Conservation (phyloP, 2,797 vertebrate species). For the Menidia menidia region DNA sequence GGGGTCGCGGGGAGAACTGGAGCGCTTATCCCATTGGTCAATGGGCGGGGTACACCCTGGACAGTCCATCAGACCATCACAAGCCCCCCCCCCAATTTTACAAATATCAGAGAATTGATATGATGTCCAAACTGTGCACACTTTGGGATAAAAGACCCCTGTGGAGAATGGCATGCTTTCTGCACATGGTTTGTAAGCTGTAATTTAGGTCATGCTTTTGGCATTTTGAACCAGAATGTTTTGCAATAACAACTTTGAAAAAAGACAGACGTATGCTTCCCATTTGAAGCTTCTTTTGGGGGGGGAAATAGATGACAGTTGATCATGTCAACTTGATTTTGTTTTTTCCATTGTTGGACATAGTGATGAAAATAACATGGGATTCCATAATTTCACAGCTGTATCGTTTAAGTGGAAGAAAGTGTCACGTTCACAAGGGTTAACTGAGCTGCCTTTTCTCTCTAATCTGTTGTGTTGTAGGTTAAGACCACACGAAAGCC, state of each 20-base stretch:
- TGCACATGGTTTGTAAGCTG: conserved; percentile 52
- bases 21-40: too few species aligned
- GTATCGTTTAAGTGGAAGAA: neutral
- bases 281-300: conserved; percentile 37
- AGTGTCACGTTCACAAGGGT: neutral
- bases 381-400: neutral
- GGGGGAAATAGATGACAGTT: neutral
- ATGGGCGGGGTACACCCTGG: too few species aligned
- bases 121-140: conserved; percentile 14
- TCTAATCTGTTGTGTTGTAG: conserved; percentile 27
- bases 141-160: conserved; percentile 29
- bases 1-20: too few species aligned
- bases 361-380: neutral
- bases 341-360: neutral
- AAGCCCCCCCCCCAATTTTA: neutral
- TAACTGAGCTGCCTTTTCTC: conserved; percentile 19
- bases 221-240: conserved; percentile 39
- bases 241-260: neutral
- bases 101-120: conserved; percentile 1
- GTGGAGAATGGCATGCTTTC: conserved; percentile 32
- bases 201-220: conserved; percentile 70
- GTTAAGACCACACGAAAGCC: conserved; percentile 33
- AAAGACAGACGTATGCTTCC: conserved; percentile 46
- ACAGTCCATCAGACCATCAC: too few species aligned
- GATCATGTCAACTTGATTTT: neutral